phyloP scores from a whole-genome alignment of 2,113 vertebrate genomes.

The Cnemophilus loriae region DNA sequence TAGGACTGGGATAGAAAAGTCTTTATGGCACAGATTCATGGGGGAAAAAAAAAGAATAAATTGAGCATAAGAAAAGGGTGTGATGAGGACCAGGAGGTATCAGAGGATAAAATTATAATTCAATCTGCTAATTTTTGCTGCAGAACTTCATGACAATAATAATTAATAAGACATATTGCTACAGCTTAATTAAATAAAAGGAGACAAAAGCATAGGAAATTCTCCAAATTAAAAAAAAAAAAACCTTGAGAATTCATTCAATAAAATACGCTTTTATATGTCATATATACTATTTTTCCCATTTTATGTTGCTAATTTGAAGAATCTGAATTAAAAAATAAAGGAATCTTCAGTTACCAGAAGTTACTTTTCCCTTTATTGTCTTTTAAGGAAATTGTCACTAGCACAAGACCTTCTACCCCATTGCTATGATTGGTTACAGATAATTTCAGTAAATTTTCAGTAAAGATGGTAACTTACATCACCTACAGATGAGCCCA shows the following conservation, averaged over 20 bases:
- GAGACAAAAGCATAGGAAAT: not conserved
- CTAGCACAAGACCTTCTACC: not conserved
- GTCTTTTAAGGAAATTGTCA: not conserved
- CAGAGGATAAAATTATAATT: slow-evolving; percentile 31
- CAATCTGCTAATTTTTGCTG: not conserved
- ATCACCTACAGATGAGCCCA: not conserved
- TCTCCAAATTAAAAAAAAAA: not conserved
- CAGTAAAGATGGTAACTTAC: not conserved
- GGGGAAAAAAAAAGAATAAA: not conserved
- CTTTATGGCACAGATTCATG: not conserved
- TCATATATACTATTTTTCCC: not conserved
- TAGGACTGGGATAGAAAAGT: not conserved
- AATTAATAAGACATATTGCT: not conserved
- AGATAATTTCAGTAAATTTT: not conserved
- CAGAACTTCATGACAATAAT: not conserved
- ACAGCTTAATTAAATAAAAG: not conserved
- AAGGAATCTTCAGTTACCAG: not conserved
- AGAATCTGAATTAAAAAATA: not conserved
- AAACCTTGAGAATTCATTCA: not conserved
- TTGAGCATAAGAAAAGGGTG: slow-evolving; percentile 3
- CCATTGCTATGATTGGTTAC: not conserved
- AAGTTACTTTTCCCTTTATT: not conserved
- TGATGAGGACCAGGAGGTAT: slow-evolving; percentile 9
- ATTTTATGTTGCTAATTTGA: not conserved
- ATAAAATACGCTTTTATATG: not conserved